Evolutionary conservation across 2,113 vertebrate species (phyloP).

Genomic region (Misgurnus mizolepis): DNA sequence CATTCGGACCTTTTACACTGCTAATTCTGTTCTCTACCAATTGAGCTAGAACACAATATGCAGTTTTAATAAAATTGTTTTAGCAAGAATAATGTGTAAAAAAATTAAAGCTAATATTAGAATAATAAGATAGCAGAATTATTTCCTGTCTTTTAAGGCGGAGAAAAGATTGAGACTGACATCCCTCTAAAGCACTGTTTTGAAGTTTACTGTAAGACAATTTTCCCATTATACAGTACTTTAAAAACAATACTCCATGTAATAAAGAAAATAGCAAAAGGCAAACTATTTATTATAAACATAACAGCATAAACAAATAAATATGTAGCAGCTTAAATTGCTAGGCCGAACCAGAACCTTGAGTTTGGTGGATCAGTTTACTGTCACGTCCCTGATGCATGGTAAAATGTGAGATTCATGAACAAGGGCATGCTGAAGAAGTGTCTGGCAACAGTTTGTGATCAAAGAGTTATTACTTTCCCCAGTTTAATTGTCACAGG

Average conservation of each 20-base stretch:
- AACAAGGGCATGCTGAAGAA: constrained; percentile 29
- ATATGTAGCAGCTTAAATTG: constrained; percentile 1
- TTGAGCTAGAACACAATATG: too few species aligned
- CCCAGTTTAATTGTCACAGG: constrained; percentile 25
- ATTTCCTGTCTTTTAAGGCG: too few species aligned
- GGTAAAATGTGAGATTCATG: constrained; percentile 42
- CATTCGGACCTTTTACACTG: too few species aligned
- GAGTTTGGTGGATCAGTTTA: constrained; percentile 43
- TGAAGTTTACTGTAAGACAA: not conserved
- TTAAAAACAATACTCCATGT: not conserved
- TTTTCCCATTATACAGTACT: not conserved
- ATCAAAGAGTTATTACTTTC: constrained; percentile 32
- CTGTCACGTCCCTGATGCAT: constrained; percentile 32
- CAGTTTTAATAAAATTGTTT: too few species aligned
- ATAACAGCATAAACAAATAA: not conserved
- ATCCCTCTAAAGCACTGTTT: not conserved
- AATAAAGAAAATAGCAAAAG: not conserved
- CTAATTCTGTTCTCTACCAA: too few species aligned
- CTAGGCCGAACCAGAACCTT: constrained; percentile 30
- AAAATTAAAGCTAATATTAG: too few species aligned
- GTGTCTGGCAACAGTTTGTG: constrained; percentile 33
- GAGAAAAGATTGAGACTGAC: too few species aligned
- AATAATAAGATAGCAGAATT: too few species aligned
- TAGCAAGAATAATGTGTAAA: too few species aligned
- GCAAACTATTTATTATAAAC: constrained; percentile 12